Conservation (phyloP, 2,888 invertebrate species). For the Brenthis daphne region DNA sequence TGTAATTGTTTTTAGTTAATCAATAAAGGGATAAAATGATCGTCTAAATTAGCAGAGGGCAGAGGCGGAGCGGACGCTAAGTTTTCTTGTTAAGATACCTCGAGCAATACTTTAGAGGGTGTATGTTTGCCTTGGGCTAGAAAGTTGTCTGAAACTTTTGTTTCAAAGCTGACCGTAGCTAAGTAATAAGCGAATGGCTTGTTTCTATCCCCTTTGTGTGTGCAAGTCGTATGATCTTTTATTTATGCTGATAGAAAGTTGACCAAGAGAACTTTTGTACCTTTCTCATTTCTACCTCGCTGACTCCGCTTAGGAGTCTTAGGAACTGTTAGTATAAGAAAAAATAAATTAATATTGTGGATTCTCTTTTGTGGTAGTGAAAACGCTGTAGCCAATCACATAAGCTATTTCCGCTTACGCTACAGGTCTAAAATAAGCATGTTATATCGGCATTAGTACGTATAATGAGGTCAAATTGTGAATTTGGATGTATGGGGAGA, state of each 20-base stretch:
- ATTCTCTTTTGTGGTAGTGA: too few species aligned
- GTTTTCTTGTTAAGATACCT: slow-evolving; percentile 11
- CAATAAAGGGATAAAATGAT: background rate
- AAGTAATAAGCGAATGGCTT: slow-evolving; percentile 16
- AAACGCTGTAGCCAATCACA: too few species aligned
- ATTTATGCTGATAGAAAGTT: slow-evolving; percentile 21
- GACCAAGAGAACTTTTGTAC: background rate
- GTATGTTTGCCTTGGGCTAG: slow-evolving; percentile 6
- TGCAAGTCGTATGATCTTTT: slow-evolving; percentile 14
- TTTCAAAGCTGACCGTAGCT: slow-evolving; percentile 17
- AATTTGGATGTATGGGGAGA: too few species aligned
- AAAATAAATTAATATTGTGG: too few species aligned
- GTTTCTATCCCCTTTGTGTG: slow-evolving; percentile 18
- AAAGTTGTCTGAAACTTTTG: slow-evolving; percentile 9
- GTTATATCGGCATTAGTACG: too few species aligned
- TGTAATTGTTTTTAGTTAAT: background rate
- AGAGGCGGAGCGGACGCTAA: slow-evolving; percentile 1
- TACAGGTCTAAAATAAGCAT: too few species aligned
- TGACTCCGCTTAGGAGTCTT: background rate
- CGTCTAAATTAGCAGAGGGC: slow-evolving; percentile 5
- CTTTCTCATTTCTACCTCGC: background rate
- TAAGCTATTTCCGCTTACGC: too few species aligned
- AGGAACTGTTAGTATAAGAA: background rate
- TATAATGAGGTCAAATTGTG: too few species aligned
- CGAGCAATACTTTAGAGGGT: slow-evolving; percentile 7